Evolutionary conservation across 2,888 invertebrate genomes (phyloP).

Genomic region (Drosophila atripex): DNA sequence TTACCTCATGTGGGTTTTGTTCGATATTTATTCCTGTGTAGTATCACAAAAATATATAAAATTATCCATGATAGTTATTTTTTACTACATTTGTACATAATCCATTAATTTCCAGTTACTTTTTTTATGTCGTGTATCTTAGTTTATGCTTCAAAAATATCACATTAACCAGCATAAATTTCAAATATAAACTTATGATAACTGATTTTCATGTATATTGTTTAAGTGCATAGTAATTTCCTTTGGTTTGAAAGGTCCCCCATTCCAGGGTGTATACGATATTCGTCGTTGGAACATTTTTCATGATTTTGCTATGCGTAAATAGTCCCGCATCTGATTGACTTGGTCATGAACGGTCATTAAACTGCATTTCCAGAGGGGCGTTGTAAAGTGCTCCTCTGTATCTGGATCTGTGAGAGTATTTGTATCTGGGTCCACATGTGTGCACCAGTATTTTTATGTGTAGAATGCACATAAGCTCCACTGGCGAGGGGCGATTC

Average conservation of each 20-base stretch:
- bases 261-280: conserved; percentile 23
- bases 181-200: neutral
- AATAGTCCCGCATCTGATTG: conserved; percentile 49
- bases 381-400: conserved; percentile 25
- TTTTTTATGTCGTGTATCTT: no score
- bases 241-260: neutral
- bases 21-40: neutral
- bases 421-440: conserved; percentile 24
- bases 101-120: no score
- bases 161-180: conserved; percentile 24
- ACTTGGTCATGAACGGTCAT: conserved; percentile 44
- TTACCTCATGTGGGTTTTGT: neutral
- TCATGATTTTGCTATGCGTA: conserved; percentile 33
- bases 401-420: neutral
- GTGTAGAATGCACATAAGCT: conserved; percentile 28
- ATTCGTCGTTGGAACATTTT: conserved; percentile 9
- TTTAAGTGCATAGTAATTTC: neutral
- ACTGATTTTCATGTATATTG: neutral
- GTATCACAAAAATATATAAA: neutral
- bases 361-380: conserved; percentile 40
- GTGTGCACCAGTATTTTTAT: conserved; percentile 10
- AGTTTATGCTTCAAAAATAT: neutral
- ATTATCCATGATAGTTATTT: no score
- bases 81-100: neutral
- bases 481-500: conserved; percentile 25